These are phyloP conservation scores for Lophura nycthemera DNA, from an alignment of 2,113 vertebrate genomes.

Conservation along the genomic window DNA sequence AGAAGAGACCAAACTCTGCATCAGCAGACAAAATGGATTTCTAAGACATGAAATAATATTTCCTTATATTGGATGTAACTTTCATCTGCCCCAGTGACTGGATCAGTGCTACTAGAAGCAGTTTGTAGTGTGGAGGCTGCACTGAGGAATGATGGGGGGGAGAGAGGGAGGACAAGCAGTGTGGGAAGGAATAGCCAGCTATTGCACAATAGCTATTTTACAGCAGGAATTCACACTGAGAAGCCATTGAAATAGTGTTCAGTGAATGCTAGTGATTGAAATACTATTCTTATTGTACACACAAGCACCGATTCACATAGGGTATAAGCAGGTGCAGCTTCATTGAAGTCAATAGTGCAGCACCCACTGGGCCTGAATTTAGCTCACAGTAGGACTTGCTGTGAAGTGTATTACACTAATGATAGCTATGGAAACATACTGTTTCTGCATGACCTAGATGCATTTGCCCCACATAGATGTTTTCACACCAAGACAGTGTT, in stretches of 20 bases:
- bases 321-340: slow-evolving; percentile 64
- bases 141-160: background rate
- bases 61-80: background rate
- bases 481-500: slow-evolving; percentile 49
- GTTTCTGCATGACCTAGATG: slow-evolving; percentile 76
- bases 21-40: background rate
- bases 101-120: background rate
- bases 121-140: background rate
- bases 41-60: background rate
- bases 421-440: slow-evolving; percentile 68
- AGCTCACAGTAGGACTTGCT: slow-evolving; percentile 75
- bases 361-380: slow-evolving; percentile 76
- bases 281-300: slow-evolving; percentile 20
- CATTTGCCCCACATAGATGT: slow-evolving; percentile 70
- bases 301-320: background rate
- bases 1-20: background rate
- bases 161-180: background rate
- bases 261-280: slow-evolving; percentile 61
- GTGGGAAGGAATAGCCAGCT: background rate
- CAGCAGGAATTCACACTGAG: slow-evolving; percentile 34
- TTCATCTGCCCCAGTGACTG: background rate
- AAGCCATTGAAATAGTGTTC: slow-evolving; percentile 23
- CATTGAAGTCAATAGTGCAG: slow-evolving; percentile 68
- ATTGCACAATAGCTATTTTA: background rate
- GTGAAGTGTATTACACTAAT: slow-evolving; percentile 73